Evolutionary conservation across 37 sponge, comb jelly and placozoan species (phyloP).

Genomic region (Axinella damicornis): DNA sequence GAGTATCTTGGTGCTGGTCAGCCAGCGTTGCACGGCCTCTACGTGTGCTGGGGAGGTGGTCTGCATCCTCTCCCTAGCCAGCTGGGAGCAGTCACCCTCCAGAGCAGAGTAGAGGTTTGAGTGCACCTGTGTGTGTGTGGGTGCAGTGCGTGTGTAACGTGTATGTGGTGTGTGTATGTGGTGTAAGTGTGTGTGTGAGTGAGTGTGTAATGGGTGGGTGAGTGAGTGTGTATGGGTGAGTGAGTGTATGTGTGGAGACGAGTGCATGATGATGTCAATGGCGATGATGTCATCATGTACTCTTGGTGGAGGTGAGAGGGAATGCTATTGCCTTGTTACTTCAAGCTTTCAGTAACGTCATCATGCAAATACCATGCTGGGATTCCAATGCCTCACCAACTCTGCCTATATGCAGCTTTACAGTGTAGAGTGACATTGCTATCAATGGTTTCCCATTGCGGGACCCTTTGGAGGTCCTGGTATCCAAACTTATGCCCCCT

Average conservation of each 20-base stretch:
- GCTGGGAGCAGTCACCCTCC: constrained; percentile 21
- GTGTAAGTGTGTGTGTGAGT: not conserved
- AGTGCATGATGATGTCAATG: not conserved
- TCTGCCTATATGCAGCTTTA: too few species aligned
- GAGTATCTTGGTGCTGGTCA: constrained; percentile 66
- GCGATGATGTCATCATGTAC: not conserved
- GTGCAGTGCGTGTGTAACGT: not conserved
- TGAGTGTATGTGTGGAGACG: not conserved
- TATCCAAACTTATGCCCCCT: too few species aligned
- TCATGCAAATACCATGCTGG: too few species aligned
- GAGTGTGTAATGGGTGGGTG: not conserved
- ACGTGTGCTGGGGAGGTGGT: constrained; percentile 56
- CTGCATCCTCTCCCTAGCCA: constrained; percentile 22
- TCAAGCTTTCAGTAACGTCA: too few species aligned
- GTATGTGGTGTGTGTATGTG: not conserved
- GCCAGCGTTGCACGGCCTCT: constrained; percentile 71
- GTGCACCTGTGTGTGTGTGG: constrained; percentile 42
- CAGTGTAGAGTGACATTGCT: too few species aligned
- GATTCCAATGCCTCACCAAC: too few species aligned
- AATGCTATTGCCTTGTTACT: too few species aligned
- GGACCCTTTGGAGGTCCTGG: too few species aligned
- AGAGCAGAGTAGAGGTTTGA: constrained; percentile 60
- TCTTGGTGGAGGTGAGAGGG: not conserved
- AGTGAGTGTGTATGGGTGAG: too few species aligned
- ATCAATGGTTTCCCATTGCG: too few species aligned